Conservation (phyloP, 1,140 invertebrate species). For the Ceratina japonica region DNA sequence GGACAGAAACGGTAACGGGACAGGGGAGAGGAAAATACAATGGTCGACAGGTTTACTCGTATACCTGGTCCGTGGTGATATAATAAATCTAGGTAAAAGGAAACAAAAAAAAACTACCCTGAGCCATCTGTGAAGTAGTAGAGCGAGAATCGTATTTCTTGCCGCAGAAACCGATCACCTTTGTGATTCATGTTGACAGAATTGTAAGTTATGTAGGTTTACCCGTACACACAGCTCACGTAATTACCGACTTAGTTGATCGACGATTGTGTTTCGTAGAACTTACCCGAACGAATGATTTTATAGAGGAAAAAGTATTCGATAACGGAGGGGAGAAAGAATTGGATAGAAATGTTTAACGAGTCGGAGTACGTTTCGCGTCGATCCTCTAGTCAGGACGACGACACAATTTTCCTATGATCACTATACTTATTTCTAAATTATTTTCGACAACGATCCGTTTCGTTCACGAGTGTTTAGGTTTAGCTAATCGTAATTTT, state of each 20-base stretch:
- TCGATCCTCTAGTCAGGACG: background rate
- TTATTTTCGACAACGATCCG: background rate
- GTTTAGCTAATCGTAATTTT: slow-evolving; percentile 3
- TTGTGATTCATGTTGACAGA: slow-evolving; percentile 1
- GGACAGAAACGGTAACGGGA: background rate
- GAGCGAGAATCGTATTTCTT: background rate
- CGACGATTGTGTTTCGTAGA: background rate
- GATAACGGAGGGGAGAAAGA: background rate
- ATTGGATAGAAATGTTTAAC: background rate
- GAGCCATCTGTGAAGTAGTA: background rate
- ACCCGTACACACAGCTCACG: background rate
- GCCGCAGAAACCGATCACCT: background rate
- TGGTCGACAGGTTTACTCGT: too few relatives aligned
- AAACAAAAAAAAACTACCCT: background rate
- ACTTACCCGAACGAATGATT: too few relatives aligned
- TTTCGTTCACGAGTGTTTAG: too few relatives aligned
- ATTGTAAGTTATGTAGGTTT: slow-evolving; percentile 2
- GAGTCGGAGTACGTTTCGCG: background rate
- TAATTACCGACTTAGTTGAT: background rate
- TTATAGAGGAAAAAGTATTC: background rate
- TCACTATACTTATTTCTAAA: background rate
- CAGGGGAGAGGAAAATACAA: too few relatives aligned
- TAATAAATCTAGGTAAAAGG: too few relatives aligned
- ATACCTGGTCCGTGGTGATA: too few relatives aligned
- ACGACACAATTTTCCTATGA: background rate